Conservation (phyloP, 2,888 invertebrate genomes). For the Torymus texanus region DNA sequence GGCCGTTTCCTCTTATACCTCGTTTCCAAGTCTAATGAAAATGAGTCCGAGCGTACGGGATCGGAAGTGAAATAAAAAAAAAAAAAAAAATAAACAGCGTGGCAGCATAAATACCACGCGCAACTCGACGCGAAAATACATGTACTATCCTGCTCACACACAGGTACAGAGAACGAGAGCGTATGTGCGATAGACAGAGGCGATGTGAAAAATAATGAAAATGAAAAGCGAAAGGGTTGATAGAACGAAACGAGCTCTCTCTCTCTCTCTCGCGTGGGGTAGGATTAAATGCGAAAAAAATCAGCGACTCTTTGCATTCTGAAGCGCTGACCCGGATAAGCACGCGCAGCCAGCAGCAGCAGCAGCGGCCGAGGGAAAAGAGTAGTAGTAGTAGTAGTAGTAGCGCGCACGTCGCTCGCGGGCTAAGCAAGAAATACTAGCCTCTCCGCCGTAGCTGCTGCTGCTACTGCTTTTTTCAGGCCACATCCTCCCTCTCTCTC, state of each 20-base stretch:
- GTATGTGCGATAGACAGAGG: conserved; percentile 8
- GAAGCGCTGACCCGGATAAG: conserved; percentile 52
- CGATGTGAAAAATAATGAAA: conserved; percentile 52
- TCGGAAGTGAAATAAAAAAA: conserved; percentile 39
- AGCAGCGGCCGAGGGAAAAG: conserved; percentile 7
- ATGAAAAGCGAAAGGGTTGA: conserved; percentile 41
- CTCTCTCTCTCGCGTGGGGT: not conserved
- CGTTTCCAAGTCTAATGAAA: conserved; percentile 39
- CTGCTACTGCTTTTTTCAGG: conserved; percentile 27
- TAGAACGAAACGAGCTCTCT: not conserved
- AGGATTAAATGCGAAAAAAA: conserved; percentile 48
- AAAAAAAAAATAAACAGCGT: too few species aligned
- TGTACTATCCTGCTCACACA: too few species aligned
- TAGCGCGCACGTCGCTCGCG: conserved; percentile 32
- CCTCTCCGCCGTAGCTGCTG: conserved; percentile 8
- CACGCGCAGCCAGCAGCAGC: conserved; percentile 11
- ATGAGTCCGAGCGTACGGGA: conserved; percentile 34
- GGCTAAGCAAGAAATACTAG: conserved; percentile 46
- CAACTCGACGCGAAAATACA: too few species aligned
- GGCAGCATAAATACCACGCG: too few species aligned
- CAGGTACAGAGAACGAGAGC: too few species aligned
- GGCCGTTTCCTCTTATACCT: not conserved
- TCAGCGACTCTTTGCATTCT: conserved; percentile 46
- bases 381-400: not conserved
- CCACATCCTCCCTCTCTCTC: not conserved